Evolutionary conservation across 2,113 vertebrate genomes (phyloP).

Genomic region (Mormoops blainvillei): DNA sequence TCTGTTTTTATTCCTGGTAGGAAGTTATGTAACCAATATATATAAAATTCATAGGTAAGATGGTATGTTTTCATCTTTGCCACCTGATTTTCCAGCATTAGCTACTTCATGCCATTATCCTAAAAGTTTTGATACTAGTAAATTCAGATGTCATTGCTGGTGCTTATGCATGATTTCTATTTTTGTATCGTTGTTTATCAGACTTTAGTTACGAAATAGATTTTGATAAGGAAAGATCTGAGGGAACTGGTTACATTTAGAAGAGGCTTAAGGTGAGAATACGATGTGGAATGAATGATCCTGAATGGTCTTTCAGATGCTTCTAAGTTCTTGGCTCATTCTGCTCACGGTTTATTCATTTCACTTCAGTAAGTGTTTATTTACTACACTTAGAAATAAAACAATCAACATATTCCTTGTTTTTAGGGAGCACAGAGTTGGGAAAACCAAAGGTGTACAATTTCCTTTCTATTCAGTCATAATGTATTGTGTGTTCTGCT

Average conservation of each 20-base stretch:
- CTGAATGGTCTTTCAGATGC: neutral
- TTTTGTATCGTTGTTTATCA: neutral
- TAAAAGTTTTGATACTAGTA: neutral
- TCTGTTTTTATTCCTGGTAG: neutral
- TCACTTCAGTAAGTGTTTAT: neutral
- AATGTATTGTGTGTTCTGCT: neutral
- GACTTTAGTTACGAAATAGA: neutral
- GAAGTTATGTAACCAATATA: neutral
- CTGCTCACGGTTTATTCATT: neutral
- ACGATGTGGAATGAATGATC: neutral
- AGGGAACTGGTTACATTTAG: neutral
- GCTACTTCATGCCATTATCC: neutral
- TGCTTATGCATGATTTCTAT: neutral
- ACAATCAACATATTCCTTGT: neutral
- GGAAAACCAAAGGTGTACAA: neutral
- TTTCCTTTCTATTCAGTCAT: neutral
- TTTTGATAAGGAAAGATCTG: neutral
- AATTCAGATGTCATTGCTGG: neutral
- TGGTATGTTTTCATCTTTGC: neutral
- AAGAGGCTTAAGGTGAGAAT: neutral
- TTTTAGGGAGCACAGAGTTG: neutral
- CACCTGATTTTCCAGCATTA: neutral
- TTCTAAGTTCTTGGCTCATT: neutral
- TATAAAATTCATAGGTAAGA: neutral
- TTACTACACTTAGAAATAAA: neutral